Base-by-base conservation (phyloP, 2,888 invertebrate species). In the Deilephila elpenor region DNA sequence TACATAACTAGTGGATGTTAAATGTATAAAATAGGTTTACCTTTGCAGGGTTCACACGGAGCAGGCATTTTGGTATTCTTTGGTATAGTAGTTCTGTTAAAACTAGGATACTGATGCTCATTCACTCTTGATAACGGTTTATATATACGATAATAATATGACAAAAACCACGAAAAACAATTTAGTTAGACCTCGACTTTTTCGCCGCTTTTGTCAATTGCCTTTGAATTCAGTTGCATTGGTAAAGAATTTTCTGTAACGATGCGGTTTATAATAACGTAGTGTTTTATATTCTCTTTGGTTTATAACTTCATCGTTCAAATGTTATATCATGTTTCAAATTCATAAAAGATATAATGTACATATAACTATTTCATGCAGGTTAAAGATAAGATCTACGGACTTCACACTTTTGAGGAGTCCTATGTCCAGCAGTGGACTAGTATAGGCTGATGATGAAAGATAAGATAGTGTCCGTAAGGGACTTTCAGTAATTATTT, bases 1-100 rank as follows among this genome's bases (percentile, higher is more conserved):
- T 11, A 3, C 44, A 44, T 37, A 11, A 37, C 2, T 37, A 61
- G 20, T 70, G 60, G 14, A 25, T 34, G 61, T n/a, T 37, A 14
- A 53, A 44, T 17, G 0, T 37, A 29, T 11, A 62, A 29, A 60
- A 20, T 67, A 44, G 34, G 73, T 86, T 86, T 89, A 95, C 95
- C 95, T 91, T 95, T 95, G 85, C 95, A 95, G 59, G 94, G 85
- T 80, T 95, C 95, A 78, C 93, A 92, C 20, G 95, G 95, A 37
- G 95, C 94, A 77, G 95, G 95, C 95, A 95, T 95, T 71, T 87
- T 90, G 79, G 29, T 37, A 75, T 74, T 56, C 5, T 74, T 51
- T 77, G 74, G 67, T 64, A 19, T 51, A 34, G 37, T n/a, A 62
- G 37, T 51, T 34, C 56, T 64, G 75, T 71, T 74, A 72, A 59